Percentiles rank a stretch among this genome's conserved stretches.
Conservation (phyloP, 2,113 vertebrate species). For the Monopterus albus region DNA sequence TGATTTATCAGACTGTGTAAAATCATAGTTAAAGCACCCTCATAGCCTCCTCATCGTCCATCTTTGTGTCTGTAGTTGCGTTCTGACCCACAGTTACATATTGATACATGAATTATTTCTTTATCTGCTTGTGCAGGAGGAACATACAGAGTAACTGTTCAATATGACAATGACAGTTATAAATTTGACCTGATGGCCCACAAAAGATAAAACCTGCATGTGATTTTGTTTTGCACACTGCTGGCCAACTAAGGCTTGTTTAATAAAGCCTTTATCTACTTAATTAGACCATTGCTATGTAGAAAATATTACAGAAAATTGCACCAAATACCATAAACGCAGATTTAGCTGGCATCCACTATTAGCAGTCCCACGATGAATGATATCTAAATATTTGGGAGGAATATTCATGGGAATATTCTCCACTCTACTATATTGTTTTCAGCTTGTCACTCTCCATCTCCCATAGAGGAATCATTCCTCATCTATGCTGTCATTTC, state of each 20-base stretch:
- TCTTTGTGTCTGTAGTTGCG: constrained; percentile 22
- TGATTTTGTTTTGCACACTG: constrained; percentile 47
- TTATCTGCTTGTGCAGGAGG: constrained; percentile 68
- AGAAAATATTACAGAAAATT: constrained; percentile 58
- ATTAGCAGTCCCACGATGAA: constrained; percentile 7
- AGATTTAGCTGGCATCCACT: constrained; percentile 21
- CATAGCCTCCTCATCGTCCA: background rate
- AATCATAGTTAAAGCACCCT: too few relatives aligned
- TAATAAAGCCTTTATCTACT: constrained; percentile 51
- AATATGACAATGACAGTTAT: constrained; percentile 68
- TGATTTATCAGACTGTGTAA: too few relatives aligned
- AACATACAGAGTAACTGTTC: constrained; percentile 72
- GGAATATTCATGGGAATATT: constrained; percentile 50
- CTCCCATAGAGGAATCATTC: constrained; percentile 58
- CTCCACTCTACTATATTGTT: constrained; percentile 41
- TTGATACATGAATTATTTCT: constrained; percentile 59
- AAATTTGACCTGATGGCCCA: constrained; percentile 58
- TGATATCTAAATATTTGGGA: constrained; percentile 29
- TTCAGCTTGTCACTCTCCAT: constrained; percentile 63
- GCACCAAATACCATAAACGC: constrained; percentile 13
- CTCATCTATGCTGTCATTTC: constrained; percentile 62
- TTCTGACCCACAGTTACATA: constrained; percentile 42
- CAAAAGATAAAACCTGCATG: constrained; percentile 44
- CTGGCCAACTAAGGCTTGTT: constrained; percentile 11
- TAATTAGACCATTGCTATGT: constrained; percentile 42